A percentile compares a stretch with the other conserved stretches of the same genome.
Conservation (phyloP, 1,140 invertebrate genomes). For the Brachionus asplanchnoidis region DNA sequence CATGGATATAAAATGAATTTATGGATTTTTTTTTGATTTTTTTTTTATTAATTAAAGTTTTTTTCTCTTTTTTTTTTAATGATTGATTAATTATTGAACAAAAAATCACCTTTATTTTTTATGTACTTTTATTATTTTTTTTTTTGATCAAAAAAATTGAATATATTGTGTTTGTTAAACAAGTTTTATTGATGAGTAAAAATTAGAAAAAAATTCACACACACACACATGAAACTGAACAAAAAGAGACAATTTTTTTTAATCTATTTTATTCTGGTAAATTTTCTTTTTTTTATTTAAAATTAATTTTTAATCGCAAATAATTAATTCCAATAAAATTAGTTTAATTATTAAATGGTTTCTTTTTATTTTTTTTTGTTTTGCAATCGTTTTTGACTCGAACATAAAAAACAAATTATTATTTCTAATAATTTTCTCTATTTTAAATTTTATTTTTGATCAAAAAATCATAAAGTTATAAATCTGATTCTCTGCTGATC, state of each 20-base stretch:
- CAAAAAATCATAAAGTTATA: too few species aligned
- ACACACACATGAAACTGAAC: not conserved
- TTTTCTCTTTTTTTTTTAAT: not conserved
- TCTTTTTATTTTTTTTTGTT: too few species aligned
- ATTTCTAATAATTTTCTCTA: too few species aligned
- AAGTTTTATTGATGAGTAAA: not conserved
- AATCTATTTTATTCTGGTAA: not conserved
- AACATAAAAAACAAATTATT: too few species aligned
- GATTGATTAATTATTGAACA: not conserved
- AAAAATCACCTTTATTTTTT: not conserved
- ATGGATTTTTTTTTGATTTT: too few species aligned
- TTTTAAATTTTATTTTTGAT: too few species aligned
- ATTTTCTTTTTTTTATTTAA: not conserved
- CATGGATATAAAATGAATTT: not conserved
- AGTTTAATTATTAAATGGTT: not conserved
- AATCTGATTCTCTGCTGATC: too few species aligned
- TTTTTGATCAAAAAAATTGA: not conserved
- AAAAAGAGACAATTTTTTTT: not conserved
- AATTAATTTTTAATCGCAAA: not conserved
- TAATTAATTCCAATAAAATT: not conserved
- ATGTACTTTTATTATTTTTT: not conserved
- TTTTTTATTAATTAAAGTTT: not conserved
- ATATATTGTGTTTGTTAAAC: not conserved
- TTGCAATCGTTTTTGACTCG: too few species aligned
- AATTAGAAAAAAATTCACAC: too few species aligned